A percentile compares a stretch with the other conserved stretches of the same genome.
Conservation (phyloP, 2,888 invertebrate genomes). For the Criorhina ranunculi region DNA sequence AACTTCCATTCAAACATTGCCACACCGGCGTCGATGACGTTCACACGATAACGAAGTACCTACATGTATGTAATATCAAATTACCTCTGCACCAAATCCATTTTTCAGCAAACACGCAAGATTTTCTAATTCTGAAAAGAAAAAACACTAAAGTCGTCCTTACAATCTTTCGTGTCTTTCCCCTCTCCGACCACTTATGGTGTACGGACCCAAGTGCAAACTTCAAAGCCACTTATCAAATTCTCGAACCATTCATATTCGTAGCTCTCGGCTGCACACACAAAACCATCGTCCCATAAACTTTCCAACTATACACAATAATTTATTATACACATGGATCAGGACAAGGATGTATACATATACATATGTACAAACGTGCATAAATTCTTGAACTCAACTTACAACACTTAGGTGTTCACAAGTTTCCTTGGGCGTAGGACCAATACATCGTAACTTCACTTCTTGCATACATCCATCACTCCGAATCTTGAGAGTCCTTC, state of each 20-base stretch:
- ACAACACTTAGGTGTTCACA: slow-evolving; percentile 62
- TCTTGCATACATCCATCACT: slow-evolving; percentile 30
- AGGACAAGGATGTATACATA: neutral
- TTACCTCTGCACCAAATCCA: slow-evolving; percentile 41
- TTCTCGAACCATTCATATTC: slow-evolving; percentile 67
- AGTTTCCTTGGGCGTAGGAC: slow-evolving; percentile 47
- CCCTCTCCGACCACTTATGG: slow-evolving; percentile 56
- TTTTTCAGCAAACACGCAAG: slow-evolving; percentile 43
- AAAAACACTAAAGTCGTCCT: slow-evolving; percentile 7
- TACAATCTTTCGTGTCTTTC: slow-evolving; percentile 16
- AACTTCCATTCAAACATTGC: slow-evolving; percentile 5
- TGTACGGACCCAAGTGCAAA: slow-evolving; percentile 53
- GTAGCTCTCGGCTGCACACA: slow-evolving; percentile 13
- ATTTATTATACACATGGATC: slow-evolving; percentile 46
- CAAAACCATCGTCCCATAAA: slow-evolving; percentile 58
- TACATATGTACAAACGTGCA: slow-evolving; percentile 18
- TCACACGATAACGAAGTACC: neutral
- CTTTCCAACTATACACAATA: slow-evolving; percentile 57
- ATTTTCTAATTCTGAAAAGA: slow-evolving; percentile 34
- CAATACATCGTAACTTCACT: slow-evolving; percentile 35
- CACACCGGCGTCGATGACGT: neutral
- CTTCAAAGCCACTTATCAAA: slow-evolving; percentile 71
- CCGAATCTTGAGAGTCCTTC: slow-evolving; percentile 21
- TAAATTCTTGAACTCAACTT: slow-evolving; percentile 63
- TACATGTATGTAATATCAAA: slow-evolving; percentile 27